These are phyloP conservation scores for Tetranychus cinnabarinus DNA, from an alignment of 1,140 invertebrate genomes.

Conservation along the genomic window DNA sequence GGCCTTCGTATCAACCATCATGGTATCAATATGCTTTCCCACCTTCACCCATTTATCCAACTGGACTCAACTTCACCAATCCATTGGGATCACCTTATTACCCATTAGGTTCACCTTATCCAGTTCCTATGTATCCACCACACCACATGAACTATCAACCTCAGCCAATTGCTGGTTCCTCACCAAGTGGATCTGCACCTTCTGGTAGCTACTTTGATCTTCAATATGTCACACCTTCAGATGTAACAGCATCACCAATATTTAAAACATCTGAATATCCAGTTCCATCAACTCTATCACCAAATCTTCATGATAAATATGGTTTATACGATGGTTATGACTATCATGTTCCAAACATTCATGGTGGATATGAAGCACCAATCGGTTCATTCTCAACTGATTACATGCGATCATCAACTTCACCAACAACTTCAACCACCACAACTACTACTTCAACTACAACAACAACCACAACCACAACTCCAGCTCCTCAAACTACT, in stretches of 20 bases:
- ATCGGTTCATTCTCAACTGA: background rate
- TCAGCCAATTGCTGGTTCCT: background rate
- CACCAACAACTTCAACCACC: background rate
- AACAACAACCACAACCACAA: conserved; percentile 2
- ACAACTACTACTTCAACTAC: background rate
- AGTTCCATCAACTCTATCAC: background rate
- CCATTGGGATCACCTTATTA: background rate
- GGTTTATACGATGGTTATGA: background rate
- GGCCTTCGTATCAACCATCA: background rate
- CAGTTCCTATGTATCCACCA: background rate
- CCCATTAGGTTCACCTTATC: background rate
- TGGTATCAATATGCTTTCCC: background rate
- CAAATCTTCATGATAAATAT: background rate
- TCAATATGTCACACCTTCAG: background rate
- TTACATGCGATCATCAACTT: background rate
- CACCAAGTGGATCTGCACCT: background rate
- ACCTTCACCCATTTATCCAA: background rate
- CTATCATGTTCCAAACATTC: background rate
- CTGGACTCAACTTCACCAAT: background rate
- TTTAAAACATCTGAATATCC: background rate
- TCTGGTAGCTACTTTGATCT: background rate
- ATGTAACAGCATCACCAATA: background rate
- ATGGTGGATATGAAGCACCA: background rate
- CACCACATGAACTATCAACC: background rate
- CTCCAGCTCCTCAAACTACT: background rate